phyloP scores from a whole-genome alignment of 2,888 invertebrate species.

The Protodeltote pygarga region DNA sequence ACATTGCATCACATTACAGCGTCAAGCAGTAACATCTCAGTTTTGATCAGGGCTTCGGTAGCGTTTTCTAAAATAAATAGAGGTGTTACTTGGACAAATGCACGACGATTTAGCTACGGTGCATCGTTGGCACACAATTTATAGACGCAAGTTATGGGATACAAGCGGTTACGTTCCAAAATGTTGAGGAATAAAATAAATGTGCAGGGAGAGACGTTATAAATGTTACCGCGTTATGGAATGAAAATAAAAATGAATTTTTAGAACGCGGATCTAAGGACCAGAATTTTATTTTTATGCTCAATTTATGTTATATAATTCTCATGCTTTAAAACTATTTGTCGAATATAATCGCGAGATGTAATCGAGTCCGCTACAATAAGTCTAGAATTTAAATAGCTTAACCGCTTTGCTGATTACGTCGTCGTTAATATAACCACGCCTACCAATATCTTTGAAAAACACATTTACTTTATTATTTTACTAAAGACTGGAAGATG shows the following conservation, averaged over 20 bases:
- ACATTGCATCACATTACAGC: slow-evolving; percentile 39
- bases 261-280: not conserved
- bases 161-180: slow-evolving; percentile 34
- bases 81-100: slow-evolving; percentile 76
- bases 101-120: slow-evolving; percentile 68
- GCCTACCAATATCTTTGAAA: no score
- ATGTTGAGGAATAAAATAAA: slow-evolving; percentile 31
- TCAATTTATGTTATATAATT: not conserved
- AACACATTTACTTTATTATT: no score
- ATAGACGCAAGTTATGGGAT: slow-evolving; percentile 38
- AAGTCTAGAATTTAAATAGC: no score
- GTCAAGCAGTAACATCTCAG: slow-evolving; percentile 43
- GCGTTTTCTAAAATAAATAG: slow-evolving; percentile 73
- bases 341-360: no score
- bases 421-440: no score
- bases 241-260: not conserved
- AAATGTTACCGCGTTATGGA: slow-evolving; percentile 1
- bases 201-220: not conserved
- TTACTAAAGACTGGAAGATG: no score
- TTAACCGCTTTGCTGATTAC: no score
- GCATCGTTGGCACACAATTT: slow-evolving; percentile 56
- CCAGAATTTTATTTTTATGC: not conserved
- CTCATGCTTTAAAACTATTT: no score
- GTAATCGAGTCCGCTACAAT: no score
- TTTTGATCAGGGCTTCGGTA: slow-evolving; percentile 55